A percentile compares a stretch with the other conserved stretches of the same genome.
These are phyloP conservation scores for Enteromius radiatus DNA, from an alignment of 2,797 vertebrate species.

Conservation along the genomic window DNA sequence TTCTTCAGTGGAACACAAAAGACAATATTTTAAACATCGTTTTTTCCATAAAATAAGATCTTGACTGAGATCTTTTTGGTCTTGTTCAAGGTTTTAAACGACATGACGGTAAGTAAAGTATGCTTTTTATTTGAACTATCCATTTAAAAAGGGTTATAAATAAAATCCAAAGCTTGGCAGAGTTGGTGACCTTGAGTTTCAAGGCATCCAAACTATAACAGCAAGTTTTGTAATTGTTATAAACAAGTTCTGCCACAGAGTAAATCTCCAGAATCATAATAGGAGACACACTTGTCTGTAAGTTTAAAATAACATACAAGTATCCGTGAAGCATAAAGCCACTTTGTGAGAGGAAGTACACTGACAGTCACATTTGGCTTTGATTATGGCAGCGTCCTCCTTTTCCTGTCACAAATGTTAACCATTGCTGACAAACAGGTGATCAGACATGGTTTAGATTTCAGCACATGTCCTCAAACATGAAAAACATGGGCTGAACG, in stretches of 20 bases:
- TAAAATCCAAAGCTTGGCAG: background rate
- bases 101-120: background rate
- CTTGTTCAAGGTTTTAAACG: background rate
- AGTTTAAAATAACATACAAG: slow-evolving; percentile 28
- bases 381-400: background rate
- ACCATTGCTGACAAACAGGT: slow-evolving; percentile 4
- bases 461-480: background rate
- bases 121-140: background rate
- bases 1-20: background rate
- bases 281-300: slow-evolving; percentile 4
- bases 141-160: slow-evolving; percentile 4
- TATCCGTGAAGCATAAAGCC: slow-evolving; percentile 21
- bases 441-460: slow-evolving; percentile 24
- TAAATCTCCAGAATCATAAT: background rate
- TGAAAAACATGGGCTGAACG: slow-evolving; percentile 3
- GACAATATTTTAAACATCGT: background rate
- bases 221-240: slow-evolving; percentile 14
- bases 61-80: too few relatives aligned
- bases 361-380: slow-evolving; percentile 14
- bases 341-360: slow-evolving; percentile 20
- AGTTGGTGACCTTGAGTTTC: background rate
- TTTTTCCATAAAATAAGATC: background rate
- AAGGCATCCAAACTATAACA: slow-evolving; percentile 15
- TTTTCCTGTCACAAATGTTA: slow-evolving; percentile 12
- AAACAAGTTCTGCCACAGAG: slow-evolving; percentile 13